A percentile compares a stretch with the other conserved stretches of the same genome.
phyloP scores from a whole-genome alignment of 2,797 vertebrate species.

The Tinamus major region DNA sequence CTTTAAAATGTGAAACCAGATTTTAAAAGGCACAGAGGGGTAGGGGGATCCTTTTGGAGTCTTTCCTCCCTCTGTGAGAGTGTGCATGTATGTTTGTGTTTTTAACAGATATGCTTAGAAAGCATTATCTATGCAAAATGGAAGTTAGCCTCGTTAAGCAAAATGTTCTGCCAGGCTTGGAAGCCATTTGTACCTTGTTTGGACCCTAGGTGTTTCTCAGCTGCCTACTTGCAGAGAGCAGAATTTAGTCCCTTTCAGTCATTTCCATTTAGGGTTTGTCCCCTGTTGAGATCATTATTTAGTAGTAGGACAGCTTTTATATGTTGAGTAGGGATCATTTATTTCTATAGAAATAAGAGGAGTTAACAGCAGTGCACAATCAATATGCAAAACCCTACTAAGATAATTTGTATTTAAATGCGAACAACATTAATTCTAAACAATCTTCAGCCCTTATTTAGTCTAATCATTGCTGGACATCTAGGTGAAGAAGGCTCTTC shows the following conservation, averaged over 20 bases:
- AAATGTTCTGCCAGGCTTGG: background rate
- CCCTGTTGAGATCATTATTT: slow-evolving; percentile 70
- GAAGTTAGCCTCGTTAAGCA: background rate
- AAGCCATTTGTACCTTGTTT: slow-evolving; percentile 26
- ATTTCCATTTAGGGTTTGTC: slow-evolving; percentile 47
- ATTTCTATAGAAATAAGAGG: slow-evolving; percentile 76
- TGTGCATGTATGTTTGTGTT: background rate
- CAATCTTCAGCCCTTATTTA: slow-evolving; percentile 55
- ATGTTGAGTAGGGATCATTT: slow-evolving; percentile 74
- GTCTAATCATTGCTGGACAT: slow-evolving; percentile 26
- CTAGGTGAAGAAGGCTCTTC: slow-evolving; percentile 27
- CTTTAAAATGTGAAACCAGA: background rate
- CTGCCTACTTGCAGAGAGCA: background rate
- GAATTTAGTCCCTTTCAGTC: slow-evolving; percentile 44
- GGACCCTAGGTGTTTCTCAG: slow-evolving; percentile 23
- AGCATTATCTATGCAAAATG: background rate
- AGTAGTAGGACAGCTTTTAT: slow-evolving; percentile 73
- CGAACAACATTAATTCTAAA: slow-evolving; percentile 52
- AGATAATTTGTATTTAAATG: slow-evolving; percentile 67
- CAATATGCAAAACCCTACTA: slow-evolving; percentile 57
- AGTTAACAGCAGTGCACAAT: slow-evolving; percentile 61
- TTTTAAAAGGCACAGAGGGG: background rate
- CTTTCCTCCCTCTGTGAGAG: background rate
- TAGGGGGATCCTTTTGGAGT: background rate
- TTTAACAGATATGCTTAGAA: background rate